These are phyloP conservation scores for Tethea ocularis DNA, from an alignment of 2,888 invertebrate species.

Conservation along the genomic window DNA sequence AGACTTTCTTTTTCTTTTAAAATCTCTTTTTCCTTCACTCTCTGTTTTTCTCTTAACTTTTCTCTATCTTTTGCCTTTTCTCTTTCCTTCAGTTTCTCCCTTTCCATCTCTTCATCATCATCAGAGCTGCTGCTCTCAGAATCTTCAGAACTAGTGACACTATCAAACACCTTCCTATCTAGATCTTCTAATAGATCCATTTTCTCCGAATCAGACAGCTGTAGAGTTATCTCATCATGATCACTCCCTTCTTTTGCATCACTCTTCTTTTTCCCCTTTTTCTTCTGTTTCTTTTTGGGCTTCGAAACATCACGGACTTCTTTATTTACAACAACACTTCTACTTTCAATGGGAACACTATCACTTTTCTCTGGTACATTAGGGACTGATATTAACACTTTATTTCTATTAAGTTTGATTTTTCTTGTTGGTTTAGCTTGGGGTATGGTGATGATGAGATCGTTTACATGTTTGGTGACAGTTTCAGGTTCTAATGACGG, in stretches of 20 bases:
- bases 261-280: conserved; percentile 49
- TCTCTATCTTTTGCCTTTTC: conserved; percentile 7
- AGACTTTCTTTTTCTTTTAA: conserved; percentile 8
- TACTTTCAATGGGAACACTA: conserved; percentile 13
- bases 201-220: conserved; percentile 77
- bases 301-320: conserved; percentile 45
- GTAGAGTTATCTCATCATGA: conserved; percentile 74
- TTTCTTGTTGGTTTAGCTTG: conserved; percentile 57
- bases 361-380: conserved; percentile 11
- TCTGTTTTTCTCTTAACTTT: neutral
- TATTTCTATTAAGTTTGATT: conserved; percentile 72
- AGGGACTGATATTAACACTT: conserved; percentile 26
- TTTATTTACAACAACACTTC: conserved; percentile 28
- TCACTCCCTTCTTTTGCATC: conserved; percentile 62
- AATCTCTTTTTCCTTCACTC: neutral
- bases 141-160: conserved; percentile 48
- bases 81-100: conserved; percentile 13
- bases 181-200: conserved; percentile 77
- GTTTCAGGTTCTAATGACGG: conserved; percentile 17
- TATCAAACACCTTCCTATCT: conserved; percentile 63
- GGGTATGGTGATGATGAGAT: conserved; percentile 68
- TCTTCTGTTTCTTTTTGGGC: conserved; percentile 66
- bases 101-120: conserved; percentile 29
- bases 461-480: conserved; percentile 58
- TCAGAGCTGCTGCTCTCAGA: conserved; percentile 48